phyloP scores from a whole-genome alignment of 1,140 invertebrate genomes.

The Babylonia areolata region DNA sequence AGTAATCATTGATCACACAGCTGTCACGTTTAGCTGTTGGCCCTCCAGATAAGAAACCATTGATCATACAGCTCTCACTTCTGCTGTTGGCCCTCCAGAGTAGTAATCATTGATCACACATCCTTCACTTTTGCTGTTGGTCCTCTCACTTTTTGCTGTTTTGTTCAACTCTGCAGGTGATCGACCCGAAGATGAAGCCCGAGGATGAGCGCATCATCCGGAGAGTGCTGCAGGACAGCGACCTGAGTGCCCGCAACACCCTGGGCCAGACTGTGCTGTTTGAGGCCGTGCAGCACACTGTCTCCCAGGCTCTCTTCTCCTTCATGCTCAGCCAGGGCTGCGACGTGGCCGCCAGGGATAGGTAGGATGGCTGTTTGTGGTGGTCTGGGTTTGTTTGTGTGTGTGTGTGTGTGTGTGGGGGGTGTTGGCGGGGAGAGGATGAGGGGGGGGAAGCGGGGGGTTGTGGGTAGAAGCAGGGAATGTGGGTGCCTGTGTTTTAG shows the following conservation, averaged over 20 bases:
- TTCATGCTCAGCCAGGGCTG: slow-evolving; percentile 23
- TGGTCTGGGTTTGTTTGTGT: background rate
- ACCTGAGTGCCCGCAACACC: slow-evolving; percentile 39
- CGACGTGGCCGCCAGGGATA: slow-evolving; percentile 35
- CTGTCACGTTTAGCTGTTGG: background rate
- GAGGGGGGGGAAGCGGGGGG: too few relatives aligned
- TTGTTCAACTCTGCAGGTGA: slow-evolving; percentile 36
- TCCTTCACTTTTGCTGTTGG: too few relatives aligned
- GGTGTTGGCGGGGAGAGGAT: background rate
- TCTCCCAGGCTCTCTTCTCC: background rate
- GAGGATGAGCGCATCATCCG: slow-evolving; percentile 39
- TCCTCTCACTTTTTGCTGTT: too few relatives aligned
- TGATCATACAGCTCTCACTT: too few relatives aligned
- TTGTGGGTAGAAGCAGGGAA: background rate
- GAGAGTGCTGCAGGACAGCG: slow-evolving; percentile 32
- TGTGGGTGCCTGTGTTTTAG: background rate
- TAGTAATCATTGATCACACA: background rate
- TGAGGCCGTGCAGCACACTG: slow-evolving; percentile 35
- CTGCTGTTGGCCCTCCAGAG: background rate
- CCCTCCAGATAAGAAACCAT: too few relatives aligned
- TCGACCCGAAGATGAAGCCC: slow-evolving; percentile 35
- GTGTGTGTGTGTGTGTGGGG: background rate
- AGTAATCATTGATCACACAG: too few relatives aligned
- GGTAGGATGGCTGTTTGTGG: background rate
- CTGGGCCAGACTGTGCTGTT: slow-evolving; percentile 47